These are phyloP conservation scores for Chelonia mydas DNA, from an alignment of 2,797 vertebrate species.

Conservation along the genomic window DNA sequence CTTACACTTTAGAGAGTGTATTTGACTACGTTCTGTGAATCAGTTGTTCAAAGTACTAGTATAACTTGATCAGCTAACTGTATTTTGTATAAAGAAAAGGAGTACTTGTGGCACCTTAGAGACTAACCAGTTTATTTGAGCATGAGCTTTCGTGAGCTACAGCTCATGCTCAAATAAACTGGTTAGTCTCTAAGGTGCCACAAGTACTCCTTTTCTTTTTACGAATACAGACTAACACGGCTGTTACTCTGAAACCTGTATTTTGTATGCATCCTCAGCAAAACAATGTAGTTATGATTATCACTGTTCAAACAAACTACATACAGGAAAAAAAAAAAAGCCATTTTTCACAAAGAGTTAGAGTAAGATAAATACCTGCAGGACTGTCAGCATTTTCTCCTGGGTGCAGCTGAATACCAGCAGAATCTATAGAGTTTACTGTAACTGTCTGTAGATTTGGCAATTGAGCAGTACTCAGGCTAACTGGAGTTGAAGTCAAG, in stretches of 20 bases:
- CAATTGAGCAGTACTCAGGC: slow-evolving; percentile 93
- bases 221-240: too few relatives aligned
- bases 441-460: slow-evolving; percentile 99
- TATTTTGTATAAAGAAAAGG: background rate
- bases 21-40: background rate
- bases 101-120: too few relatives aligned
- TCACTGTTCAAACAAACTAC: slow-evolving; percentile 33
- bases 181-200: too few relatives aligned
- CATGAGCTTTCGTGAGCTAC: too few relatives aligned
- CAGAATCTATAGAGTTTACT: slow-evolving; percentile 92
- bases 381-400: slow-evolving; percentile 89
- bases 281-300: background rate
- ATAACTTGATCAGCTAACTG: background rate
- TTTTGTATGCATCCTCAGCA: background rate
- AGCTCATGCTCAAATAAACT: too few relatives aligned
- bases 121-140: too few relatives aligned
- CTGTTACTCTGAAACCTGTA: too few relatives aligned
- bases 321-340: background rate
- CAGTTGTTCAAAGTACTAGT: background rate
- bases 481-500: slow-evolving; percentile 88
- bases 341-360: slow-evolving; percentile 41
- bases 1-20: background rate
- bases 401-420: slow-evolving; percentile 92
- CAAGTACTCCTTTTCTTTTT: too few relatives aligned
- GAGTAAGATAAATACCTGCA: slow-evolving; percentile 86